Conservation (phyloP, 1,140 invertebrate genomes). For the Drosophila melanogaster region Release_6_plus_ISO1_MT NC_004354.4:18619001-18619500, state of each 20-base stretch:
- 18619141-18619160: constrained; percentile 61
- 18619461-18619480: background rate
- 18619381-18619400: background rate
- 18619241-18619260: constrained; percentile 1
- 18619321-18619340: constrained; percentile 81
- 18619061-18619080: background rate
- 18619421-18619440: constrained; percentile 71
- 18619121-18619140: constrained; percentile 80
- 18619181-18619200: constrained; percentile 48
- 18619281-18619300: constrained; percentile 42
- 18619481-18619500: background rate
- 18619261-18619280: background rate
- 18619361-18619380: background rate
- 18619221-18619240: constrained; percentile 58
- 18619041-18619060: constrained; percentile 30
- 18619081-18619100: constrained; percentile 1
- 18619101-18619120: constrained; percentile 63
- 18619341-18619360: constrained; percentile 70
- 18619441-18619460: constrained; percentile 24
- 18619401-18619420: constrained; percentile 72
- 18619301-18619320: constrained; percentile 80
- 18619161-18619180: constrained; percentile 42
- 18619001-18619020: constrained; percentile 32
- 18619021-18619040: constrained; percentile 81
- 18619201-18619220: constrained; percentile 68